phyloP scores from a whole-genome alignment of 1,140 invertebrate species.

The Polyergus mexicanus region DNA sequence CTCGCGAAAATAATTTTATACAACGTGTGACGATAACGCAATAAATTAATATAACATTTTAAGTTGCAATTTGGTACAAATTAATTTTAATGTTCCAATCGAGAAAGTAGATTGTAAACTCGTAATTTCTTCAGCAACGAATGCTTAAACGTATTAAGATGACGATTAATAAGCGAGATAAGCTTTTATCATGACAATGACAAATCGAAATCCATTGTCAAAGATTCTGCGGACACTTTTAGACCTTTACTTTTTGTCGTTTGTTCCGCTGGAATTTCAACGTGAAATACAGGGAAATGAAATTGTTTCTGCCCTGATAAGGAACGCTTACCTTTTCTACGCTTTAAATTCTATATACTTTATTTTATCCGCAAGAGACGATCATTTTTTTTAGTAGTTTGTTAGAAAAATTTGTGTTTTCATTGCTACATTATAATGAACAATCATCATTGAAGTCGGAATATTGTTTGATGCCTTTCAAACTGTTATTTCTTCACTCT shows the following conservation, averaged over 20 bases:
- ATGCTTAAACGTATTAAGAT: not conserved
- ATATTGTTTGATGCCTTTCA: constrained; percentile 8
- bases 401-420: constrained; percentile 4
- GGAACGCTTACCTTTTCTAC: not conserved
- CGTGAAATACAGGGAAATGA: constrained; percentile 1
- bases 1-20: too few relatives aligned
- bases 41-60: not conserved
- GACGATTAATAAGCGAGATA: constrained; percentile 55
- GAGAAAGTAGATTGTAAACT: not conserved
- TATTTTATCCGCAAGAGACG: not conserved
- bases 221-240: constrained; percentile 6
- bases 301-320: constrained; percentile 53
- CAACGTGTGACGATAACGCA: not conserved
- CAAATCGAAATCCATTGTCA: constrained; percentile 59
- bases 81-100: not conserved
- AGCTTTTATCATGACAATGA: constrained; percentile 33
- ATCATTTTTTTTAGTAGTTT: not conserved
- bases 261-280: not conserved
- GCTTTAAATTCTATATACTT: too few relatives aligned
- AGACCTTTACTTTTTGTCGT: constrained; percentile 67
- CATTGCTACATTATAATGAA: not conserved
- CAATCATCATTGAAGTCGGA: not conserved
- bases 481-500: constrained; percentile 42
- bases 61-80: not conserved
- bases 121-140: not conserved